These are phyloP conservation scores for Schizothorax lantsangensis DNA, from an alignment of 2,797 vertebrate species.

Conservation along the genomic window DNA sequence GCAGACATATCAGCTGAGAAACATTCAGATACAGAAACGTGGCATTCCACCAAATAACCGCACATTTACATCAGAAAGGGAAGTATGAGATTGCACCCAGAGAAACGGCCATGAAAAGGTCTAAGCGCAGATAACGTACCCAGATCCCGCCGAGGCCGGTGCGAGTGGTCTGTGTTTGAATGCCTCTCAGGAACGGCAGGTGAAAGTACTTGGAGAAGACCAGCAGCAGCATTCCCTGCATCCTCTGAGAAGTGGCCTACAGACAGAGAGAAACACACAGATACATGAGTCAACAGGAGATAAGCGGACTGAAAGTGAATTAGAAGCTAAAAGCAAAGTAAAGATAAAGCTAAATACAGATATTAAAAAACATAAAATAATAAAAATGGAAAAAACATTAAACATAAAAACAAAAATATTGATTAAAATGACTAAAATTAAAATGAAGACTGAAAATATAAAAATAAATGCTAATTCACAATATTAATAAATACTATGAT, in stretches of 20 bases:
- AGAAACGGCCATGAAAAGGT: not conserved
- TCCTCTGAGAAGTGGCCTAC: constrained; percentile 93
- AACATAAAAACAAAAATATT: not conserved
- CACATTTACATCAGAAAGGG: not conserved
- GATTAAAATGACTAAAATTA: not conserved
- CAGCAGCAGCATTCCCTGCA: constrained; percentile 94
- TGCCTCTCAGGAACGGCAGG: constrained; percentile 91
- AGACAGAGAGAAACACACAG: not conserved
- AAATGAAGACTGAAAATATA: not conserved
- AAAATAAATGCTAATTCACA: not conserved
- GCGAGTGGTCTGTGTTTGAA: constrained; percentile 95
- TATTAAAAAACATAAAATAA: not conserved
- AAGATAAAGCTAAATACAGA: not conserved
- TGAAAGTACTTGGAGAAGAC: constrained; percentile 96
- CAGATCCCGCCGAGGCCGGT: constrained; percentile 97
- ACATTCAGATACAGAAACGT: not conserved
- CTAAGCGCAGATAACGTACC: constrained; percentile 78
- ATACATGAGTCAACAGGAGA: constrained; percentile 31
- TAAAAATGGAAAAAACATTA: not conserved
- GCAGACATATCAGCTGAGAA: not conserved
- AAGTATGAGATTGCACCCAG: not conserved
- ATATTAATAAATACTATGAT: not conserved
- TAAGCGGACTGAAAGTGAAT: not conserved
- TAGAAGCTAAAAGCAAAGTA: not conserved
- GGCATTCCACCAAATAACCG: not conserved